These are phyloP conservation scores for Pseudopleuronectes americanus DNA, from an alignment of 2,797 vertebrate genomes.

Conservation along the genomic window DNA sequence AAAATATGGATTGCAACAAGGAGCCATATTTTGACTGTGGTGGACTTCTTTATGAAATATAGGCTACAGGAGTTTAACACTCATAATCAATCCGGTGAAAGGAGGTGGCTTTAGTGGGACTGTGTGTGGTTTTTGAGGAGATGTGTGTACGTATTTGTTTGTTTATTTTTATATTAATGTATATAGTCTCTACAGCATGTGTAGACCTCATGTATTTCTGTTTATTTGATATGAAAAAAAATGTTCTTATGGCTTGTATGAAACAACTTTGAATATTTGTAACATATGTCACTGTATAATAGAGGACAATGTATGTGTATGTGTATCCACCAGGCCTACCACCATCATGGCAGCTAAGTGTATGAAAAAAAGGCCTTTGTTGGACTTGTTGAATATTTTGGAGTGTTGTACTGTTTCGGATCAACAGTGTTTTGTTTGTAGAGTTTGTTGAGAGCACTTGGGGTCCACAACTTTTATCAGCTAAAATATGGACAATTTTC, in stretches of 20 bases:
- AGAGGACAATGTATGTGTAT: slow-evolving; percentile 66
- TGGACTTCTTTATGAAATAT: slow-evolving; percentile 21
- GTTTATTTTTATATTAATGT: slow-evolving; percentile 75
- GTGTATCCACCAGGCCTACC: slow-evolving; percentile 70
- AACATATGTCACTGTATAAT: slow-evolving; percentile 67
- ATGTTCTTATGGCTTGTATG: slow-evolving; percentile 71
- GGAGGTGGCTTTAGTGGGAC: slow-evolving; percentile 33
- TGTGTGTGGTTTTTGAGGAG: slow-evolving; percentile 51
- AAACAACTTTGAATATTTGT: slow-evolving; percentile 80
- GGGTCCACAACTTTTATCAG: slow-evolving; percentile 10
- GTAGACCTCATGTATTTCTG: slow-evolving; percentile 76
- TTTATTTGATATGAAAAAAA: slow-evolving; percentile 75
- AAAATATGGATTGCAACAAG: slow-evolving; percentile 12
- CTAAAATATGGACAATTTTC: not conserved
- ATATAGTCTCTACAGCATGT: slow-evolving; percentile 80
- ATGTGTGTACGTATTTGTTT: slow-evolving; percentile 60
- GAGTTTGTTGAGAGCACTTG: slow-evolving; percentile 32
- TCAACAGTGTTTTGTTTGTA: slow-evolving; percentile 47
- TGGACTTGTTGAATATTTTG: slow-evolving; percentile 51
- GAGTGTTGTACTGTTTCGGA: slow-evolving; percentile 52
- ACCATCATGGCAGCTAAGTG: slow-evolving; percentile 83
- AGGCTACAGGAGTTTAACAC: slow-evolving; percentile 21
- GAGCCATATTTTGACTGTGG: slow-evolving; percentile 12
- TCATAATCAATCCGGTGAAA: slow-evolving; percentile 37
- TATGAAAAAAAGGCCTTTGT: slow-evolving; percentile 70